Conservation (phyloP, 2,888 invertebrate species). For the Leucozona laternaria region DNA sequence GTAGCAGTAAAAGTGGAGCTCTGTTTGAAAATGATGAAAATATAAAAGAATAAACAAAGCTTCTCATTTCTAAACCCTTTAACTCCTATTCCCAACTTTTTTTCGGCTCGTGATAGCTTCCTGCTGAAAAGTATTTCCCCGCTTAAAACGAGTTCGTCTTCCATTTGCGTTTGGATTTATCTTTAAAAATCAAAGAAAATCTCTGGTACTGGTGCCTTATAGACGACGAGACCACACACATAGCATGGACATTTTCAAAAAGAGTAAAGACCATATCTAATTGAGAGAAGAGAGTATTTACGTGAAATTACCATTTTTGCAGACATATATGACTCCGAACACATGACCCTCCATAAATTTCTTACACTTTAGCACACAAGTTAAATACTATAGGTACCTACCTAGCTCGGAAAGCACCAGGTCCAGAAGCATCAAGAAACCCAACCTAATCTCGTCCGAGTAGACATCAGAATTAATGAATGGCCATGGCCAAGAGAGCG, state of each 20-base stretch:
- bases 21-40: no score
- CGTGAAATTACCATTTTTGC: constrained; percentile 56
- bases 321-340: constrained; percentile 29
- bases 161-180: neutral
- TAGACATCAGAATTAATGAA: constrained; percentile 70
- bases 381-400: constrained; percentile 34
- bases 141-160: neutral
- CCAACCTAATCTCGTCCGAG: constrained; percentile 56
- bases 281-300: constrained; percentile 61
- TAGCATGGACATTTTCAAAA: constrained; percentile 40
- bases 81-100: neutral
- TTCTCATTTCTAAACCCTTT: neutral
- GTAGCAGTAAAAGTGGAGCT: no score
- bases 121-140: neutral
- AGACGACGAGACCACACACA: constrained; percentile 71
- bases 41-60: no score
- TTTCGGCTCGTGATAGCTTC: neutral
- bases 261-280: constrained; percentile 19
- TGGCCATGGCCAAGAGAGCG: constrained; percentile 68
- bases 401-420: neutral
- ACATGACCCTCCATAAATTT: constrained; percentile 23
- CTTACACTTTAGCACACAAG: constrained; percentile 46
- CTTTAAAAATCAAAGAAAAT: constrained; percentile 31
- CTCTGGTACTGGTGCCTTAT: constrained; percentile 5
- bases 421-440: constrained; percentile 23